Evolutionary conservation across 2,888 invertebrate species (phyloP), one percentile per base, ranked within the genome.

Genomic region (Diachrysia chrysitis): DNA sequence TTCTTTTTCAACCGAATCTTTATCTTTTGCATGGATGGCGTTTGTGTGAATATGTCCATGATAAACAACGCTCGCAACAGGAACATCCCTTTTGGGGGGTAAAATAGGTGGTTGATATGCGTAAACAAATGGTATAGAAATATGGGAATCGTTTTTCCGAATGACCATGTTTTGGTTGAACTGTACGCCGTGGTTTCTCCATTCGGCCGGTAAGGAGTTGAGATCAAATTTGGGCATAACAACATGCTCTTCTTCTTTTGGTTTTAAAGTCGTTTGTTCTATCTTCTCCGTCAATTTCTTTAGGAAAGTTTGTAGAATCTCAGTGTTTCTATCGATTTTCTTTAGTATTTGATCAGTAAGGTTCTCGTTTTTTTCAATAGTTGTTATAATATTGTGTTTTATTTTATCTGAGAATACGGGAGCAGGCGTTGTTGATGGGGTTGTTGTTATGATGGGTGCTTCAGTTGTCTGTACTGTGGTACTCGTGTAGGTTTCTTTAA

Each of bases 291-390:
- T 69, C 12, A 94, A 61, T 80, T 90, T 91, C n/a, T 79, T 64
- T 10, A 95, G 72, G 57, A 94, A 92, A 0, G 57, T 69, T 72
- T 92, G 85, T 12, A 94, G 63, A 16, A 92, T 79, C 23, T 89
- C 85, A 0, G 94, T 93, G 55, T 94, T 94, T 64, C 72, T 85
- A 42, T 93, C 90, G 0, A 94, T 90, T 73, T 91, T 92, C n/a
- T 83, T 85, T 19, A 95, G 69, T 17, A 95, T 91, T 72, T 89
- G 87, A 19, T 86, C 86, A 0, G 93, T 93, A 10, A 91, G 58
- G 21, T 89, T 88, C 2, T 90, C 90, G n/a, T 92, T 92, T 61
- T 83, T 81, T 63, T 89, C 84, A 12, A 92, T 88, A 0, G 85
- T 85, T 0, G 75, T 78, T 1, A 89, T 66, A 2, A 90, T 76